These are phyloP conservation scores for Disparrhopalites patrizii DNA, from an alignment of 2,888 invertebrate species.

Conservation along the genomic window DNA sequence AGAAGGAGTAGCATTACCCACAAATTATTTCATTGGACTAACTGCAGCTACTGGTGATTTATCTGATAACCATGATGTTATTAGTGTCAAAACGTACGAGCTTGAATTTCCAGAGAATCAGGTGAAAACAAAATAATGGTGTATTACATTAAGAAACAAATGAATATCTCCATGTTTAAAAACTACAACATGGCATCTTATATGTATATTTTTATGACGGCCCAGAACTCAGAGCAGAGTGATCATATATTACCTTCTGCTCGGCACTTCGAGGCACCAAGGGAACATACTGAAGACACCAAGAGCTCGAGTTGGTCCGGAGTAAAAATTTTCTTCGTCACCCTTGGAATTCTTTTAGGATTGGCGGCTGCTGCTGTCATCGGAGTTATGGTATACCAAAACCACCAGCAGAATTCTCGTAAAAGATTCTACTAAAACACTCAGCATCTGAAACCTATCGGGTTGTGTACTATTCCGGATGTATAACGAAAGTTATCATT, in stretches of 20 bases:
- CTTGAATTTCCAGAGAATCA: constrained; percentile 61
- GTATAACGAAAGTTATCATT: no score
- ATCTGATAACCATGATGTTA: constrained; percentile 92
- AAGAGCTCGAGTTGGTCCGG: constrained; percentile 83
- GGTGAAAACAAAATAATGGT: no score
- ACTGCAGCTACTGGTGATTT: constrained; percentile 96
- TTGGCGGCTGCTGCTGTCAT: constrained; percentile 78
- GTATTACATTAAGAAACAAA: no score
- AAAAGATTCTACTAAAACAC: constrained; percentile 71
- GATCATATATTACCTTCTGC: constrained; percentile 84
- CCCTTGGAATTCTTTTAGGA: constrained; percentile 77
- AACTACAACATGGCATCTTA: no score
- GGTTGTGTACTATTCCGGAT: no score
- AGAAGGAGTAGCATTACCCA: constrained; percentile 83
- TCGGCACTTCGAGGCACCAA: constrained; percentile 79
- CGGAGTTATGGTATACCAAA: constrained; percentile 89
- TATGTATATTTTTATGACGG: not conserved
- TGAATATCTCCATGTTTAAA: no score
- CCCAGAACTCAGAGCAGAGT: constrained; percentile 63
- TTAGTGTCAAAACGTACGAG: constrained; percentile 87
- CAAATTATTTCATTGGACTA: constrained; percentile 90
- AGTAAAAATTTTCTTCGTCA: constrained; percentile 81
- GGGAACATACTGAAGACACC: constrained; percentile 85
- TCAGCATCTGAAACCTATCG: no score
- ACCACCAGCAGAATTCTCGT: constrained; percentile 79